A percentile compares a stretch with the other conserved stretches of the same genome.
phyloP scores from a whole-genome alignment of 2,113 vertebrate species.

The Ploceus nigricollis region DNA sequence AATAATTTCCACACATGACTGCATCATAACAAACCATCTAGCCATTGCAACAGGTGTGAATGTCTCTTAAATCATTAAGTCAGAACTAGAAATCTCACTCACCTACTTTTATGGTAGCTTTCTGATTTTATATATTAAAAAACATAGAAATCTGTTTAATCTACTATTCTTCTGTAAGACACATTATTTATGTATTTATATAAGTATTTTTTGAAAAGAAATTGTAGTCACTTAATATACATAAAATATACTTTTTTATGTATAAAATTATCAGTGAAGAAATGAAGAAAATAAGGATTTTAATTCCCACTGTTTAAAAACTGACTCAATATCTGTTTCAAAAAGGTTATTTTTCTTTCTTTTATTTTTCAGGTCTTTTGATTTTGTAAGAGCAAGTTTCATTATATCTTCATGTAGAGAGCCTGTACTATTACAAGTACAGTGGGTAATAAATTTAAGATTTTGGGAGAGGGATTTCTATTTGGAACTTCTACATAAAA shows the following conservation, averaged over 20 bases:
- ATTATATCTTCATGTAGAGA: background rate
- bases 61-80: background rate
- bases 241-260: too few species aligned
- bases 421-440: background rate
- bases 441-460: background rate
- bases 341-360: background rate
- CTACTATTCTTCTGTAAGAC: background rate
- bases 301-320: background rate
- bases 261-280: background rate
- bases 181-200: background rate
- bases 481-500: background rate
- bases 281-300: background rate
- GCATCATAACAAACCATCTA: background rate
- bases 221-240: background rate
- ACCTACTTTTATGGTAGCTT: background rate
- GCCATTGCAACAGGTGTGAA: background rate
- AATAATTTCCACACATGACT: background rate
- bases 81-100: background rate
- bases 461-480: background rate
- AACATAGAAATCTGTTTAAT: rapidly evolving
- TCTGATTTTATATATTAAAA: background rate
- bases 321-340: background rate
- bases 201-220: background rate
- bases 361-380: background rate
- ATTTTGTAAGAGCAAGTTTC: background rate